A percentile compares a stretch with the other conserved stretches of the same genome.
Evolutionary conservation across 2,888 invertebrate genomes (phyloP).

Genomic region (Deilephila porcellus): DNA sequence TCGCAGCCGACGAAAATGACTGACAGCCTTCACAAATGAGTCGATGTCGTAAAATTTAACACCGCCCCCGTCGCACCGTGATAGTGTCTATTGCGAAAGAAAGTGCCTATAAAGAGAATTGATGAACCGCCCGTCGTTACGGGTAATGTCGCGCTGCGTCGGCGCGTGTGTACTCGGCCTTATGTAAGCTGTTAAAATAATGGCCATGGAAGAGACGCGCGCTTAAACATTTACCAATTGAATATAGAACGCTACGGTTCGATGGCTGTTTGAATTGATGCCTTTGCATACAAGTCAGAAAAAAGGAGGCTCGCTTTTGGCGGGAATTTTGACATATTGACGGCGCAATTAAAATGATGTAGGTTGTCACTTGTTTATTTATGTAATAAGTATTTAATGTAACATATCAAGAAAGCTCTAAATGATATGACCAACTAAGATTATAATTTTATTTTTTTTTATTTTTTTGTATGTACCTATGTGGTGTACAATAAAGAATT

Average conservation of each 20-base stretch:
- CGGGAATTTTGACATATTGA: background rate
- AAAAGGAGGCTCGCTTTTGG: background rate
- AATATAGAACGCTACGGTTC: constrained; percentile 12
- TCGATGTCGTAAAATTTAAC: constrained; percentile 78
- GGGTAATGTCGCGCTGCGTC: constrained; percentile 51
- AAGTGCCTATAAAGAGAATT: constrained; percentile 80
- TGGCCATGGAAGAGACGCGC: background rate
- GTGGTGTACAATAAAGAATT: too few relatives aligned
- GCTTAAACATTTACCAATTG: constrained; percentile 23
- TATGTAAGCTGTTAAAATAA: constrained; percentile 33
- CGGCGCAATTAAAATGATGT: background rate
- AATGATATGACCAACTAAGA: too few relatives aligned
- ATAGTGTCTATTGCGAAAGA: constrained; percentile 77
- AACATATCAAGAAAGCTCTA: too few relatives aligned
- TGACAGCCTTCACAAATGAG: constrained; percentile 73
- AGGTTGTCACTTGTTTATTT: too few relatives aligned
- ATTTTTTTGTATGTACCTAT: too few relatives aligned
- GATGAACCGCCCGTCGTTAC: constrained; percentile 62
- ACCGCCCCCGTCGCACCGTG: constrained; percentile 62
- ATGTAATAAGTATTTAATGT: too few relatives aligned
- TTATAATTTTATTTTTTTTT: too few relatives aligned
- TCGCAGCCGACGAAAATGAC: constrained; percentile 61
- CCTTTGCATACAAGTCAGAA: background rate
- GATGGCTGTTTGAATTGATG: constrained; percentile 6
- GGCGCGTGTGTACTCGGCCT: constrained; percentile 51